A percentile compares a stretch with the other conserved stretches of the same genome.
Conservation (phyloP, 2,113 vertebrate species). For the Micronycteris hirsuta region DNA sequence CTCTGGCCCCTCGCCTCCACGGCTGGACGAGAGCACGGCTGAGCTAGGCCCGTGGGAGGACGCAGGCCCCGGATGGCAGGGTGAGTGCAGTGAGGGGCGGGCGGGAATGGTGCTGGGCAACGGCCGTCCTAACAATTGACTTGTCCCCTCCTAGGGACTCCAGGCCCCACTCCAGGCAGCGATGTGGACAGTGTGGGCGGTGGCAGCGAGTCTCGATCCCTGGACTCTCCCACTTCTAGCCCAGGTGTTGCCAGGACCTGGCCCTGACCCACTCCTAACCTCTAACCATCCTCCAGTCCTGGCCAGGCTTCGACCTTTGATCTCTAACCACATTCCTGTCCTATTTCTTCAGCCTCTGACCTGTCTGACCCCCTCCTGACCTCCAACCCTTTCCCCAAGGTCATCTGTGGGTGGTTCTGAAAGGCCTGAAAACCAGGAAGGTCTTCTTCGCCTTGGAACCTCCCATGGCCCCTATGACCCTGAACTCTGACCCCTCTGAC, state of each 20-base stretch:
- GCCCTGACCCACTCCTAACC: neutral
- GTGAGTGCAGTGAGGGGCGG: neutral
- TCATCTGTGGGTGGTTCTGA: neutral
- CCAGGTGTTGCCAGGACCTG: constrained; percentile 82
- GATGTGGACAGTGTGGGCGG: constrained; percentile 87
- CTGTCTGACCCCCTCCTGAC: neutral
- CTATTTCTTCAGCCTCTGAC: neutral
- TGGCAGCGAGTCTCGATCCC: constrained; percentile 81
- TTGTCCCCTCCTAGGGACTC: neutral
- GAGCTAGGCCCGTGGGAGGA: constrained; percentile 64
- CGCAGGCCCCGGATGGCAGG: neutral
- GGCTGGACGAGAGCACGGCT: neutral
- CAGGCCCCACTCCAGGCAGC: neutral
- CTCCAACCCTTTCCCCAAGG: neutral
- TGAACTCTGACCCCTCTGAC: neutral
- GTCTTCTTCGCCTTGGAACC: neutral
- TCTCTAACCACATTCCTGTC: neutral
- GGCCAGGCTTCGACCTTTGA: neutral
- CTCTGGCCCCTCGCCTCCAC: neutral
- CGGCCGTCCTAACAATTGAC: neutral
- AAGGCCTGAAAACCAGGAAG: neutral
- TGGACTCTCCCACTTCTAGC: constrained; percentile 86
- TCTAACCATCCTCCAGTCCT: neutral
- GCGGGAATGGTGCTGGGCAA: neutral
- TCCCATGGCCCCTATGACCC: neutral